phyloP scores from a whole-genome alignment of 2,113 vertebrate genomes.

The Colistium nudipinnis region DNA sequence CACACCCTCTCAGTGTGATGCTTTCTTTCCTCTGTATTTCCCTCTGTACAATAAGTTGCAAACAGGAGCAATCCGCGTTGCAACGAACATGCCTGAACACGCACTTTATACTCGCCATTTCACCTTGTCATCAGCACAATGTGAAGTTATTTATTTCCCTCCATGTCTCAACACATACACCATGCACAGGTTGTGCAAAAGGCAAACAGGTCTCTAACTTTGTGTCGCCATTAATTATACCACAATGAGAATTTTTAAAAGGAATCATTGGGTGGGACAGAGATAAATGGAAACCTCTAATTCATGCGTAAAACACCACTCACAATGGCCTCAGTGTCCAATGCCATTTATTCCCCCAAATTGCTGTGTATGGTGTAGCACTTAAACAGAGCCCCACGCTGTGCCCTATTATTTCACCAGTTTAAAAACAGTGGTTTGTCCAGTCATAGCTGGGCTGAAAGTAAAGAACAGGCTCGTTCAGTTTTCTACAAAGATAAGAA shows the following conservation, averaged over 20 bases:
- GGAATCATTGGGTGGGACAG: slow-evolving; percentile 32
- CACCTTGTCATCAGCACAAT: slow-evolving; percentile 50
- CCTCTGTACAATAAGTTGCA: slow-evolving; percentile 7
- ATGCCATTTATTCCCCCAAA: slow-evolving; percentile 42
- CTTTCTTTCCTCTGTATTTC: slow-evolving; percentile 16
- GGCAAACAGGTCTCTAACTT: neutral
- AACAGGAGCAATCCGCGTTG: slow-evolving; percentile 5
- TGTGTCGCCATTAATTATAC: slow-evolving; percentile 16
- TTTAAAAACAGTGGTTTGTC: slow-evolving; percentile 45
- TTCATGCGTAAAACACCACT: slow-evolving; percentile 18
- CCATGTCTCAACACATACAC: slow-evolving; percentile 52
- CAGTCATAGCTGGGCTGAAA: slow-evolving; percentile 29
- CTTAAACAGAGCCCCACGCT: slow-evolving; percentile 26
- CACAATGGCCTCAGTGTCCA: slow-evolving; percentile 29
- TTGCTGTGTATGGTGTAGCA: slow-evolving; percentile 38
- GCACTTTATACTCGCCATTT: slow-evolving; percentile 31
- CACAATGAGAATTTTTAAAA: slow-evolving; percentile 13
- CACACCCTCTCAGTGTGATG: slow-evolving; percentile 1
- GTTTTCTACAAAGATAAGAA: slow-evolving; percentile 12
- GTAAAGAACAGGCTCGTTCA: neutral
- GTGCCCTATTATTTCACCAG: slow-evolving; percentile 42
- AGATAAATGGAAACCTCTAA: slow-evolving; percentile 17
- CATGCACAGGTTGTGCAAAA: slow-evolving; percentile 21
- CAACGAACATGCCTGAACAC: slow-evolving; percentile 62
- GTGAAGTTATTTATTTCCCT: slow-evolving; percentile 13